phyloP scores from a whole-genome alignment of 2,888 invertebrate genomes.

The Alviniconcha strummeri region DNA sequence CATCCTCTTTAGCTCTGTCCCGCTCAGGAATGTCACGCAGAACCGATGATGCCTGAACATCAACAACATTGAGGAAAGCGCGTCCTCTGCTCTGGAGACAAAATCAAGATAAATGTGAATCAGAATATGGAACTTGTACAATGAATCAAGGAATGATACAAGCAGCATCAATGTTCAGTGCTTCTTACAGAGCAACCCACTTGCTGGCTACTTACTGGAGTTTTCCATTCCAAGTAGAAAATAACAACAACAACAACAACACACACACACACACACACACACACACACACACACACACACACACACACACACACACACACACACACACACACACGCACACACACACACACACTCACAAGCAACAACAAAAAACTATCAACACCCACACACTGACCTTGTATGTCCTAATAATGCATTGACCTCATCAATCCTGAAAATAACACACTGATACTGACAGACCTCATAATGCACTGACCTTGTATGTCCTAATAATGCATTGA shows the following conservation, averaged over 20 bases:
- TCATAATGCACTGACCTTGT: too few relatives aligned
- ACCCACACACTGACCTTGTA: too few relatives aligned
- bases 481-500: too few relatives aligned
- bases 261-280: background rate
- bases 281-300: background rate
- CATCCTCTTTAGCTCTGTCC: conserved; percentile 33
- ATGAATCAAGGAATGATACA: too few relatives aligned
- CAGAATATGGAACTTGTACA: background rate
- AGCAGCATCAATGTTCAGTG: too few relatives aligned
- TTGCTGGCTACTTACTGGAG: too few relatives aligned
- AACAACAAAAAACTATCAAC: too few relatives aligned
- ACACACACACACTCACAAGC: background rate
- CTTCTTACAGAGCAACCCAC: too few relatives aligned
- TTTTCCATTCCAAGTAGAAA: too few relatives aligned
- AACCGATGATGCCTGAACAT: conserved; percentile 60
- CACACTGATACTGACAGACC: too few relatives aligned
- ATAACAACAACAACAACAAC: background rate
- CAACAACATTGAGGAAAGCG: conserved; percentile 64
- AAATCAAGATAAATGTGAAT: background rate
- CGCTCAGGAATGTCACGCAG: conserved; percentile 59
- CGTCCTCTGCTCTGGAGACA: conserved; percentile 47
- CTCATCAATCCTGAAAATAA: too few relatives aligned
- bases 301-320: conserved; percentile 4
- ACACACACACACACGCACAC: background rate
- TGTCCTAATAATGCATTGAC: too few relatives aligned